Evolutionary conservation across 2,888 invertebrate species (phyloP).

Genomic region (Eucriotettix oculatus): DNA sequence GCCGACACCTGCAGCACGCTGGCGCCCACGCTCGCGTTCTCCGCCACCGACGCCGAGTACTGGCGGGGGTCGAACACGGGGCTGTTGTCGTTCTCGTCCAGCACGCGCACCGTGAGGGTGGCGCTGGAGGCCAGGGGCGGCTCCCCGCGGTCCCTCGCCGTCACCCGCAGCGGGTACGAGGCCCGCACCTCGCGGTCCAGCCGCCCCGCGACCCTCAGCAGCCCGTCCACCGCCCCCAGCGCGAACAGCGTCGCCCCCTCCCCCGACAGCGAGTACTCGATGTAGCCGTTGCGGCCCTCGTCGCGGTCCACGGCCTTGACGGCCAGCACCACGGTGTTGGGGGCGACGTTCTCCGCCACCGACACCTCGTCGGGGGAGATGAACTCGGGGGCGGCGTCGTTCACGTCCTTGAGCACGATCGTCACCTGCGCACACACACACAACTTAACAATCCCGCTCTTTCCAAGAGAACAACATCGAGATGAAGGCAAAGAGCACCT

Average conservation of each 20-base stretch:
- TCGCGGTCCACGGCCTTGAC: slow-evolving; percentile 79
- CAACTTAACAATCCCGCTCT: background rate
- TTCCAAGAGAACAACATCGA: background rate
- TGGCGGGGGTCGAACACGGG: slow-evolving; percentile 79
- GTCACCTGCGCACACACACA: slow-evolving; percentile 46
- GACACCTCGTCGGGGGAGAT: slow-evolving; percentile 61
- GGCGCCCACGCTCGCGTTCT: slow-evolving; percentile 86
- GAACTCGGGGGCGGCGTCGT: slow-evolving; percentile 82
- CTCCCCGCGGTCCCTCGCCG: slow-evolving; percentile 78
- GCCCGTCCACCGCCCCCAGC: slow-evolving; percentile 73
- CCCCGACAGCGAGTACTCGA: slow-evolving; percentile 49
- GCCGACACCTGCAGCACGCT: slow-evolving; percentile 81
- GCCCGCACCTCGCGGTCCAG: slow-evolving; percentile 69
- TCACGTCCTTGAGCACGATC: slow-evolving; percentile 73
- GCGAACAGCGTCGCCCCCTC: slow-evolving; percentile 50
- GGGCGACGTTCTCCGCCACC: slow-evolving; percentile 68
- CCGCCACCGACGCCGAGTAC: slow-evolving; percentile 77
- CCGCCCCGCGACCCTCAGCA: slow-evolving; percentile 66
- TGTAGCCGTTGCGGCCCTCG: slow-evolving; percentile 79
- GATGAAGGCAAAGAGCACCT: slow-evolving; percentile 36
- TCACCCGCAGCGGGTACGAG: slow-evolving; percentile 57
- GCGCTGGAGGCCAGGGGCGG: slow-evolving; percentile 56
- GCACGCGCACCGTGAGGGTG: slow-evolving; percentile 51
- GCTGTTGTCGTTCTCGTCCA: slow-evolving; percentile 82
- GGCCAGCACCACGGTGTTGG: slow-evolving; percentile 75